Base-by-base conservation (phyloP, 2,113 vertebrate species). In the Diphyllodes magnificus region DNA sequence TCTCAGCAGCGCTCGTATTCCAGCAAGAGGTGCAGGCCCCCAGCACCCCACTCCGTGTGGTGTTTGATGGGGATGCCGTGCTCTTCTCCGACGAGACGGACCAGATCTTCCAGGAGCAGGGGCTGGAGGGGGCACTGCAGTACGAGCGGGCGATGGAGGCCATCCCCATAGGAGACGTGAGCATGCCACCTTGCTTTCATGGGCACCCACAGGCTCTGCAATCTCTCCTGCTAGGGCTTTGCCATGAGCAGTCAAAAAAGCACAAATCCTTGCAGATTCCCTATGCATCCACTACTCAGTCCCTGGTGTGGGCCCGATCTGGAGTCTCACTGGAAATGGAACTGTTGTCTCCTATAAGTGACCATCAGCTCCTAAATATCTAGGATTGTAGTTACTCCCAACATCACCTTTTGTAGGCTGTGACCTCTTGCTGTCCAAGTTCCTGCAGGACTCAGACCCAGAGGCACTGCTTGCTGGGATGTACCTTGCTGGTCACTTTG, bases 1-100 rank as follows among this genome's bases (percentile, higher is more conserved):
- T 98, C 65, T 97, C 98, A 1, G 95, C 98, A 33, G 98, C 97
- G 0, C 95, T 97, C 2, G 16, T 98, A 77, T 97, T 96, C 87
- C 95, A 96, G 76, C 97, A 98, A 25, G 84, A 95, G 53, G 92
- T 91, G 42, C 91, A 92, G 71, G 90, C 96, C 23, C 73, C 95
- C 92, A 81, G 68, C 30, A 83, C 65, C 8, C 97, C 87, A 0
- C 97, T 98, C 10, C 97, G 94, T 0, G 92, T 98, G n/a, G 97
- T 82, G 54, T 98, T 98, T 2, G 97, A 97, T 0, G 97, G 98
- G 17, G 97, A 98, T 2, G 95, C 96, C 0, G 94, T 98, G 33
- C 97, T 98, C 49, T 97, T 97, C 94, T 97, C 97, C 0, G 23
- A 92, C 0, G 97, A 98, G 87, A 97, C 96, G 0, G 96, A 97